Evolutionary conservation across 1,140 invertebrate species (phyloP).

Genomic region (Venustaconcha ellipsiformis): DNA sequence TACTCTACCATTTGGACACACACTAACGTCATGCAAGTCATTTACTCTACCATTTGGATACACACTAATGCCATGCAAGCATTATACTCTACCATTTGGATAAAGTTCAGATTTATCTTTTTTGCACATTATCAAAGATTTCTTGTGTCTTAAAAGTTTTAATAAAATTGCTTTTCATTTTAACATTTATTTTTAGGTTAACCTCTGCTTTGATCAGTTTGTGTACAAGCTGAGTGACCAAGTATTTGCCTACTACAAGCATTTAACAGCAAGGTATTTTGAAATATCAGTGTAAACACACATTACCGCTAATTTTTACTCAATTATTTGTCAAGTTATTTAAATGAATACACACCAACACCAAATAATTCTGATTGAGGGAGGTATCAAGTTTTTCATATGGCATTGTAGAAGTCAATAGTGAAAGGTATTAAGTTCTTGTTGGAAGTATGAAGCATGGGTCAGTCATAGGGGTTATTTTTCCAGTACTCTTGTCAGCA

Average conservation of each 20-base stretch:
- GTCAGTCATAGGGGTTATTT: too few relatives aligned
- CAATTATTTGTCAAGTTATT: neutral
- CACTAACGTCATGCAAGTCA: too few relatives aligned
- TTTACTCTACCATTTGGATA: too few relatives aligned
- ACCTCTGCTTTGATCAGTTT: slow-evolving; percentile 99
- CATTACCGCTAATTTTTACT: neutral
- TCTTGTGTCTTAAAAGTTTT: neutral
- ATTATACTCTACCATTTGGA: too few relatives aligned
- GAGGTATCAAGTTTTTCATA: too few relatives aligned
- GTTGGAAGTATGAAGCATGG: too few relatives aligned
- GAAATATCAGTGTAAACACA: neutral
- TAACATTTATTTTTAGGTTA: slow-evolving; percentile 75
- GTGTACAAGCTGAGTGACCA: slow-evolving; percentile 99
- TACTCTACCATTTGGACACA: too few relatives aligned
- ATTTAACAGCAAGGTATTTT: slow-evolving; percentile 85
- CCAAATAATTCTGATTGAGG: too few relatives aligned
- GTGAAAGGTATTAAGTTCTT: too few relatives aligned
- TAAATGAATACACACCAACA: neutral
- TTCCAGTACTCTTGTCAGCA: too few relatives aligned
- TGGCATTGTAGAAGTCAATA: too few relatives aligned
- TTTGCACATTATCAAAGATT: neutral
- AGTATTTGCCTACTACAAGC: slow-evolving; percentile 99
- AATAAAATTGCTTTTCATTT: neutral
- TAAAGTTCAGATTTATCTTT: neutral
- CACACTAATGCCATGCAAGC: too few relatives aligned